Evolutionary conservation across 2,113 vertebrate species (phyloP).

Genomic region (Sisor rabdophorus): DNA sequence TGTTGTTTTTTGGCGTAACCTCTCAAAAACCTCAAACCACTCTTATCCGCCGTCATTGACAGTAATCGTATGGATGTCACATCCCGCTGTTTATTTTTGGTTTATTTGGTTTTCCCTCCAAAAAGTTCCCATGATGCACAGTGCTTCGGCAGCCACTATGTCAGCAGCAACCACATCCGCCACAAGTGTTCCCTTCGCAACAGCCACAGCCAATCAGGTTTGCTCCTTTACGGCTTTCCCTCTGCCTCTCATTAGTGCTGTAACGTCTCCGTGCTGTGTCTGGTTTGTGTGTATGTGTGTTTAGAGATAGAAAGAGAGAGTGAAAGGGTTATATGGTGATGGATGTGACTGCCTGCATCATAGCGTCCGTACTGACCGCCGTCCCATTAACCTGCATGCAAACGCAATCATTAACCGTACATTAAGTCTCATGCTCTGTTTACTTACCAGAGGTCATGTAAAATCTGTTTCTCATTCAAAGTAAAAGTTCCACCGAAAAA

Average conservation of each 20-base stretch:
- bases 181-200: conserved; percentile 99
- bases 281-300: neutral
- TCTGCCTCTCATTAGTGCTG: conserved; percentile 39
- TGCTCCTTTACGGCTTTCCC: conserved; percentile 86
- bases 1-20: conserved; percentile 3
- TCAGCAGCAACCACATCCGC: conserved; percentile 97
- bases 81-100: conserved; percentile 85
- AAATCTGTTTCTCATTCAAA: conserved; percentile 1
- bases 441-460: neutral
- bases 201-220: conserved; percentile 99
- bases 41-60: conserved; percentile 25
- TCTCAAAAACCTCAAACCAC: neutral
- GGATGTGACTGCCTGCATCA: neutral
- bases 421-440: neutral
- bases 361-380: neutral
- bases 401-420: conserved; percentile 16
- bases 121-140: conserved; percentile 99
- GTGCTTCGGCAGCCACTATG: conserved; percentile 95
- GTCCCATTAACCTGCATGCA: conserved; percentile 28
- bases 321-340: neutral
- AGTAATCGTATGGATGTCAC: conserved; percentile 71
- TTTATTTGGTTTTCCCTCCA: conserved; percentile 96
- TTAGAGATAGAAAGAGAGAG: neutral
- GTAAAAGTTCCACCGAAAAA: neutral
- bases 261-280: conserved; percentile 1